Evolutionary conservation across 2,113 vertebrate genomes (phyloP).

Genomic region (Ochotona curzoniae): DNA sequence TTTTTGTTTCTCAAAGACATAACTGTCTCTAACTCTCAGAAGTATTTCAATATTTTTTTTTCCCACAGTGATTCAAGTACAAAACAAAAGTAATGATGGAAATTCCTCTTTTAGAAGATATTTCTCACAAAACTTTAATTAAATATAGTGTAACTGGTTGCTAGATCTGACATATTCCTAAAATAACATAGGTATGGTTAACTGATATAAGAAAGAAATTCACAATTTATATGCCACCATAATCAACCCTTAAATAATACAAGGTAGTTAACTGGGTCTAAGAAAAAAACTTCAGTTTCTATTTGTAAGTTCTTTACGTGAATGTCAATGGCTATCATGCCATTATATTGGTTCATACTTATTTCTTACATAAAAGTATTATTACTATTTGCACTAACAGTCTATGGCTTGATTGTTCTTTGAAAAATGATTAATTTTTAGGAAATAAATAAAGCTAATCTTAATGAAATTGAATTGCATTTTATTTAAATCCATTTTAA

Average conservation of each 20-base stretch:
- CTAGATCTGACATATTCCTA: not conserved
- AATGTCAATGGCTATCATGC: not conserved
- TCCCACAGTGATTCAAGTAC: not conserved
- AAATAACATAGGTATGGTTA: conserved; percentile 16
- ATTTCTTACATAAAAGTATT: not conserved
- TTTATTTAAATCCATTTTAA: too few species aligned
- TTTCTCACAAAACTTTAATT: conserved; percentile 31
- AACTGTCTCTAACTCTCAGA: conserved; percentile 19
- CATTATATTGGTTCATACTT: conserved; percentile 24
- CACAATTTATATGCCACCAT: conserved; percentile 5
- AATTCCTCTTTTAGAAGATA: not conserved
- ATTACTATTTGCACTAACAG: not conserved
- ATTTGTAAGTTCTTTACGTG: not conserved
- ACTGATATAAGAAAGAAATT: conserved; percentile 20
- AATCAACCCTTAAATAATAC: not conserved
- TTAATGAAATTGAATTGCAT: not conserved
- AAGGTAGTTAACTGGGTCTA: conserved; percentile 20
- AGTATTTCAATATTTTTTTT: not conserved
- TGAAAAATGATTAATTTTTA: conserved; percentile 29
- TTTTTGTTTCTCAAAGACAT: not conserved
- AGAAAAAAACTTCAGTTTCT: conserved; percentile 53
- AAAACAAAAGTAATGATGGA: conserved; percentile 22
- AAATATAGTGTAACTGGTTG: conserved; percentile 6
- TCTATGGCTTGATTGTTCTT: conserved; percentile 15
- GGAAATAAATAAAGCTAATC: conserved; percentile 25